Evolutionary conservation across 2,888 invertebrate species (phyloP).

Genomic region (Palloptera scutellata): DNA sequence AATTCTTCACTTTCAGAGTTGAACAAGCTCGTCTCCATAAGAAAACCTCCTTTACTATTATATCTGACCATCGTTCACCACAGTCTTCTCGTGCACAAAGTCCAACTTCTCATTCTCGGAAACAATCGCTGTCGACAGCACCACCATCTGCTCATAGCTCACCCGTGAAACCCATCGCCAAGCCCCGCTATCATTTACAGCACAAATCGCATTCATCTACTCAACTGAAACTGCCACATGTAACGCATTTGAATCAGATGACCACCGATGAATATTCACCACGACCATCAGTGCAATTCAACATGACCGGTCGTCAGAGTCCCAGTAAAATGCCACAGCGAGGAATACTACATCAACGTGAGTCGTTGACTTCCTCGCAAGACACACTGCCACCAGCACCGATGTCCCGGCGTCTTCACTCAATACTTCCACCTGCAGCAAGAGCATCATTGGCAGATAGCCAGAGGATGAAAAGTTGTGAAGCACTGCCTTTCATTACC

Average conservation of each 20-base stretch:
- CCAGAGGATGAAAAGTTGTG: constrained; percentile 53
- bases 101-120: constrained; percentile 60
- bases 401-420: constrained; percentile 24
- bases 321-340: constrained; percentile 55
- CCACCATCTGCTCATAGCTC: constrained; percentile 27
- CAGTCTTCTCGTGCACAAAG: constrained; percentile 66
- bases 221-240: constrained; percentile 48
- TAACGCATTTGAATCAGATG: constrained; percentile 29
- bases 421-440: constrained; percentile 40
- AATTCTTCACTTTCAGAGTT: constrained; percentile 45
- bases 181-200: constrained; percentile 44
- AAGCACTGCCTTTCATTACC: constrained; percentile 56
- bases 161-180: constrained; percentile 41
- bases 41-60: constrained; percentile 75
- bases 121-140: constrained; percentile 56
- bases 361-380: constrained; percentile 54
- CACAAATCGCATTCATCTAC: constrained; percentile 52
- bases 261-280: constrained; percentile 55
- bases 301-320: constrained; percentile 56
- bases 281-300: constrained; percentile 62
- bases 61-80: constrained; percentile 67
- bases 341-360: constrained; percentile 59
- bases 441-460: constrained; percentile 37
- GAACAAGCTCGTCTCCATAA: constrained; percentile 68
- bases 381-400: constrained; percentile 38